Conservation (phyloP, 2,797 vertebrate species). For the Aeoliscus strigatus region DNA sequence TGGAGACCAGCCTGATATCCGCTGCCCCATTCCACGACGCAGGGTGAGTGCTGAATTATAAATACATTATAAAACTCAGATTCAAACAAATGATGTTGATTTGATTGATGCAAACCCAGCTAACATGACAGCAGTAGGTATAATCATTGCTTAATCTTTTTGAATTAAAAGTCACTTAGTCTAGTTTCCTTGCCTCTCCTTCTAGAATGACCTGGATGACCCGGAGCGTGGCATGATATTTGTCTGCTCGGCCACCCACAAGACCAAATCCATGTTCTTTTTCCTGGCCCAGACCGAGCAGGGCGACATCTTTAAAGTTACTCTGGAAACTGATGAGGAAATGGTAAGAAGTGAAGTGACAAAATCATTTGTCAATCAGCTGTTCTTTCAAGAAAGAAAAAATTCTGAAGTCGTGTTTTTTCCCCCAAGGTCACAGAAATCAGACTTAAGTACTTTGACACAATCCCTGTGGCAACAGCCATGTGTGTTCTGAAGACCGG, state of each 20-base stretch:
- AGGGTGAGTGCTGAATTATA: too few relatives aligned
- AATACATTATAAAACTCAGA: too few relatives aligned
- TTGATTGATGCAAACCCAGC: too few relatives aligned
- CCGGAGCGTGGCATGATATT: conserved; percentile 99
- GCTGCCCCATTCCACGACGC: conserved; percentile 95
- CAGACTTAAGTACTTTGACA: conserved; percentile 97
- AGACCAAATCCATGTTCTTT: conserved; percentile 99
- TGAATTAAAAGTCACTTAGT: too few relatives aligned
- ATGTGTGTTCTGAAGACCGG: conserved; percentile 99
- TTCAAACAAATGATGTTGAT: too few relatives aligned
- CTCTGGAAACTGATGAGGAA: conserved; percentile 96
- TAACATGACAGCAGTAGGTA: too few relatives aligned
- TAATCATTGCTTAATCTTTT: too few relatives aligned
- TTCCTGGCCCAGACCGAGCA: conserved; percentile 98
- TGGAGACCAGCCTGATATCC: conserved; percentile 97
- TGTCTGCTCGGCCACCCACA: conserved; percentile 98
- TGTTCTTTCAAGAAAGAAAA: neutral
- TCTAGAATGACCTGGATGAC: conserved; percentile 94
- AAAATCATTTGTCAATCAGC: too few relatives aligned
- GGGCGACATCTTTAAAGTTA: conserved; percentile 98
- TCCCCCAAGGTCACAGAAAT: conserved; percentile 98
- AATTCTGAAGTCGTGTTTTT: conserved; percentile 10
- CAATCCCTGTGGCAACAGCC: conserved; percentile 92
- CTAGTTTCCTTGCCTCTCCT: neutral
- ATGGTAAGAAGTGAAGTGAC: too few relatives aligned